A percentile compares a stretch with the other conserved stretches of the same genome.
phyloP scores from a whole-genome alignment of 2,113 vertebrate genomes.

The Campylomormyrus tamandua region DNA sequence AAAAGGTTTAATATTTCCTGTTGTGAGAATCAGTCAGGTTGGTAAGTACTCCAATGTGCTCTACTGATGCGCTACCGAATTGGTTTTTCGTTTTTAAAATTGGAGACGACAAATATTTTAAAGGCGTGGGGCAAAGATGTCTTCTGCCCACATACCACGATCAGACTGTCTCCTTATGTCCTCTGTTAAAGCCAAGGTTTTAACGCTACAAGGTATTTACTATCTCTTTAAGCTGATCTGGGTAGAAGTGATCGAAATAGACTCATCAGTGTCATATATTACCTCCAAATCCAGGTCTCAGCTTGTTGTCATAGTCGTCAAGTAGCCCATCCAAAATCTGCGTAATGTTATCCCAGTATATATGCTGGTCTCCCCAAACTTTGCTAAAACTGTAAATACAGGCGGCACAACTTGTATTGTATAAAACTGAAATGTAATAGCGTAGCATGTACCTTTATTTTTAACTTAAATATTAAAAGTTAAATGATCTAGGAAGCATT shows the following conservation, averaged over 20 bases:
- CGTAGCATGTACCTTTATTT: background rate
- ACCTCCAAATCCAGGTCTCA: conserved; percentile 86
- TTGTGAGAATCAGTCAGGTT: background rate
- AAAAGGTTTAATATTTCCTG: background rate
- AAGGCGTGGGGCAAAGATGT: background rate
- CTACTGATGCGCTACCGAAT: too few relatives aligned
- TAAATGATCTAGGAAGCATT: background rate
- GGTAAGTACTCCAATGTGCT: background rate
- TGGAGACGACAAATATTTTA: background rate
- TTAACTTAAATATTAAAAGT: background rate
- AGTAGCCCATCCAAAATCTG: conserved; percentile 79
- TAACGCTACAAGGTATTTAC: background rate
- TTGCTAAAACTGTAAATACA: conserved; percentile 52
- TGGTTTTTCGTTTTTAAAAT: background rate
- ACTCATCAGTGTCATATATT: conserved; percentile 15
- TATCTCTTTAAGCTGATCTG: background rate
- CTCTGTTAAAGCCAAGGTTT: background rate
- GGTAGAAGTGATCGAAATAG: background rate
- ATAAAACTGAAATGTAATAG: background rate
- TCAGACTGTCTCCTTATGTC: background rate
- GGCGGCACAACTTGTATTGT: background rate
- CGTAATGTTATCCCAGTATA: conserved; percentile 77
- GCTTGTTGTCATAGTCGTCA: conserved; percentile 85
- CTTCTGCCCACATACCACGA: background rate
- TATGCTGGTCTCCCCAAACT: conserved; percentile 48